Evolutionary conservation across 2,888 invertebrate species (phyloP).

Genomic region (Apomyelois bistriatella): DNA sequence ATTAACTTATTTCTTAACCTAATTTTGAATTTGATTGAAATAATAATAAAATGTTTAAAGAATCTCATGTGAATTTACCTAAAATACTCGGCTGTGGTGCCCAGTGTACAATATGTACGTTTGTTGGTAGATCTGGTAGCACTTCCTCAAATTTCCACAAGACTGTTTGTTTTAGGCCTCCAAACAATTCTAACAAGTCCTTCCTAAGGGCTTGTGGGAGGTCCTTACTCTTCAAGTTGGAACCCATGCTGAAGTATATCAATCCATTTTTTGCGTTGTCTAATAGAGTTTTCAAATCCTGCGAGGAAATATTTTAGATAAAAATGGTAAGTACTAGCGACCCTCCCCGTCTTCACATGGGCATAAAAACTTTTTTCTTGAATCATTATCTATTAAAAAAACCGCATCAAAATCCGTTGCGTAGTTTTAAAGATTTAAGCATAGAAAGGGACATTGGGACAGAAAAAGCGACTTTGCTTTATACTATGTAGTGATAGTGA

Average conservation of each 20-base stretch:
- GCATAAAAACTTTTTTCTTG: too few species aligned
- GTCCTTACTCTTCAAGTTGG: slow-evolving; percentile 36
- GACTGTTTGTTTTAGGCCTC: slow-evolving; percentile 45
- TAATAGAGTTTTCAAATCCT: slow-evolving; percentile 54
- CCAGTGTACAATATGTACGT: slow-evolving; percentile 54
- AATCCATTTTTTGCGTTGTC: slow-evolving; percentile 41
- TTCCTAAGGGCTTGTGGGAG: slow-evolving; percentile 39
- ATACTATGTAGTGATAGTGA: not conserved
- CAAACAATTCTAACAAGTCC: slow-evolving; percentile 43
- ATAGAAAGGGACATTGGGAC: too few species aligned
- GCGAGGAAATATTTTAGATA: not conserved
- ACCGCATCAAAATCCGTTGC: too few species aligned
- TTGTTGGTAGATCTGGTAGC: slow-evolving; percentile 37
- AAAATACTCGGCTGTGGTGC: slow-evolving; percentile 53
- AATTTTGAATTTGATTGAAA: too few species aligned
- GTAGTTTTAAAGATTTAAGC: too few species aligned
- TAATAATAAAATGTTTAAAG: too few species aligned
- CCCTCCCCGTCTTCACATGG: too few species aligned
- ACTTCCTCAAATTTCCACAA: slow-evolving; percentile 60
- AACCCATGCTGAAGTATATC: slow-evolving; percentile 52
- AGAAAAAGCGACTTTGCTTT: too few species aligned
- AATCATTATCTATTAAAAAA: too few species aligned
- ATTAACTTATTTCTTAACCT: too few species aligned
- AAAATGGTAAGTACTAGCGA: not conserved
- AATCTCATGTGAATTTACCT: slow-evolving; percentile 23